Base-by-base conservation (phyloP, 2,797 vertebrate genomes). In the Sebastolobus altivelis region DNA sequence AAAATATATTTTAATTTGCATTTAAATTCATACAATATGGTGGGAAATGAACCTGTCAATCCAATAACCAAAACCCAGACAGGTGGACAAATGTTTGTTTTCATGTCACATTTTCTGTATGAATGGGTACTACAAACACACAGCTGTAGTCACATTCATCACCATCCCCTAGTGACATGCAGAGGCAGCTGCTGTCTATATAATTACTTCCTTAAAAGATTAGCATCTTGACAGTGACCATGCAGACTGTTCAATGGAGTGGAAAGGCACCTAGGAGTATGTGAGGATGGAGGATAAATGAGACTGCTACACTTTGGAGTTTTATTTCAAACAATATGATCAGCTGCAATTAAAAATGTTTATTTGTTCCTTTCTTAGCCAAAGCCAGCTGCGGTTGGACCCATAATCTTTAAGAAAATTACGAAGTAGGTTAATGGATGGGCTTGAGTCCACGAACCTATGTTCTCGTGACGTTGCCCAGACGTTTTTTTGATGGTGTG, bases 121-220 rank as follows among this genome's bases (percentile, higher is more conserved):
- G 18, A 77, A 46, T 66, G n/a, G 9, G 22, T 56, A 27, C 69
- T 65, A 56, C 22, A 60, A 60, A 61, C 56, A 33, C 16, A 59
- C 75, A 80, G 59, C 77, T 71, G 46, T 14, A 68, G 35, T 80
- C 67, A 77, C 33, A 82, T 72, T 55, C 55, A 82, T 65, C 62
- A 77, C 49, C 31, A 35, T 78, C 22, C 13, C 61, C 58, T 12
- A 54, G 54, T 62, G 81, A 91, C 85, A 87, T 60, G 79, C 72
- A 87, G 82, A 84, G 80, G 80, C 87, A 89, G 90, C 85, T 88
- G 89, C 80, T 92, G 90, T 92, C 91, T 90, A 25, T 83, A 58
- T 92, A 94, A 94, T 93, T 84, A 84, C 94, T 87, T 95, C 93
- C 92, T 93, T 82, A 86, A 79, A 80, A 89, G 89, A 94, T 94